A percentile compares a stretch with the other conserved stretches of the same genome.
Evolutionary conservation across 1,140 invertebrate species (phyloP).

Genomic region (Condylostylus longicornis): DNA sequence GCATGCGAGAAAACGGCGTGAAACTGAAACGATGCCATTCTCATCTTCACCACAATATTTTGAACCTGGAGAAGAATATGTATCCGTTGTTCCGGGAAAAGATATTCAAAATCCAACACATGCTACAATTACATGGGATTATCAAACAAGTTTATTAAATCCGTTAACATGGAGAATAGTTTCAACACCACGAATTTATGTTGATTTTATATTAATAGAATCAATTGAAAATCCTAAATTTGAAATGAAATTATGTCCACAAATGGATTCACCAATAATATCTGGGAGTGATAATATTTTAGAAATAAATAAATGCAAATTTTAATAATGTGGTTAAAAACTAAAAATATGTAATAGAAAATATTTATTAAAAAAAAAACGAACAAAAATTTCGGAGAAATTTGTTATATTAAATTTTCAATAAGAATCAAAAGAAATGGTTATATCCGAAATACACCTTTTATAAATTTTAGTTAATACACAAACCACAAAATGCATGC

Average conservation of each 20-base stretch:
- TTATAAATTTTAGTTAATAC: no score
- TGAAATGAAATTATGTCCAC: conserved; percentile 43
- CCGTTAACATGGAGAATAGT: conserved; percentile 68
- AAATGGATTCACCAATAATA: conserved; percentile 38
- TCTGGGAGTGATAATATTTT: conserved; percentile 37
- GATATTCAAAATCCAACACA: conserved; percentile 45
- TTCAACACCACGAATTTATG: conserved; percentile 50
- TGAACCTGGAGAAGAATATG: conserved; percentile 55
- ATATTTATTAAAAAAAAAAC: no score
- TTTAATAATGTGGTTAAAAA: no score
- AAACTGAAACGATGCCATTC: conserved; percentile 43
- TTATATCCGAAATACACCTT: no score
- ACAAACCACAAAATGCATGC: no score
- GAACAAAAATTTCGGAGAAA: no score
- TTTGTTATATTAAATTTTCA: no score
- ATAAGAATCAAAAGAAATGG: no score
- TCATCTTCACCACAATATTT: conserved; percentile 36
- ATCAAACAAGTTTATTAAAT: conserved; percentile 59
- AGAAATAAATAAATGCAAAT: conserved; percentile 37
- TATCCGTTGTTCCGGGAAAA: conserved; percentile 47
- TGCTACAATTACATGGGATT: conserved; percentile 59
- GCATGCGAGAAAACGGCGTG: conserved; percentile 40
- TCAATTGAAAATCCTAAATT: conserved; percentile 41
- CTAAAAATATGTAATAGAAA: no score
- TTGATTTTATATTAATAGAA: conserved; percentile 53